phyloP scores from a whole-genome alignment of 1,140 invertebrate species.

The Riptortus pedestris region DNA sequence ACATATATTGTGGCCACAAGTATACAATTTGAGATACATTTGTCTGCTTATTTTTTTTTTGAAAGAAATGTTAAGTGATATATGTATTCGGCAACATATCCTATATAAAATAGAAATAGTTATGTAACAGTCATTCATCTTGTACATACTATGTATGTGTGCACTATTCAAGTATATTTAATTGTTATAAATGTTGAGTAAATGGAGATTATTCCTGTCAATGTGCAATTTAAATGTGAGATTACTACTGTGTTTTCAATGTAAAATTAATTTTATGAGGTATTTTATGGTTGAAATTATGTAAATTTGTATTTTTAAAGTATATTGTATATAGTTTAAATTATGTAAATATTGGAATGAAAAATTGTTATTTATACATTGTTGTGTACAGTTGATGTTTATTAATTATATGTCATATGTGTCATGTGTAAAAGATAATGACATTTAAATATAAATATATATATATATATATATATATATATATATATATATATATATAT shows the following conservation, averaged over 20 bases:
- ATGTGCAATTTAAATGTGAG: slow-evolving; percentile 5
- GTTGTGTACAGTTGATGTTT: too few relatives aligned
- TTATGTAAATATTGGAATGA: too few relatives aligned
- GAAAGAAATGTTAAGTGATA: not conserved
- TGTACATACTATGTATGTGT: not conserved
- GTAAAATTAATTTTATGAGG: slow-evolving; percentile 4
- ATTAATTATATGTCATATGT: too few relatives aligned
- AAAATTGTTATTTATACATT: too few relatives aligned
- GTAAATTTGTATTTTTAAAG: not conserved
- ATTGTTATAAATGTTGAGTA: not conserved
- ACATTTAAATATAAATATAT: too few relatives aligned
- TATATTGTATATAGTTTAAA: too few relatives aligned
- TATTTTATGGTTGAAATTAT: not conserved
- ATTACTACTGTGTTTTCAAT: slow-evolving; percentile 5
- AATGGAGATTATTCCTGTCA: not conserved
- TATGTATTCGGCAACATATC: not conserved
- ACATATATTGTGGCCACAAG: too few relatives aligned
- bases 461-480: too few relatives aligned
- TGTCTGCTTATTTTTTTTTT: not conserved
- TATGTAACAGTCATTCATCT: not conserved
- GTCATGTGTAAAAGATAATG: too few relatives aligned
- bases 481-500: too few relatives aligned
- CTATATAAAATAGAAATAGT: not conserved
- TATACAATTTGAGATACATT: not conserved
- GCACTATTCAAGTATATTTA: not conserved